These are phyloP conservation scores for Gymnopithys bicolor DNA, from an alignment of 2,797 vertebrate genomes.

Conservation along the genomic window DNA sequence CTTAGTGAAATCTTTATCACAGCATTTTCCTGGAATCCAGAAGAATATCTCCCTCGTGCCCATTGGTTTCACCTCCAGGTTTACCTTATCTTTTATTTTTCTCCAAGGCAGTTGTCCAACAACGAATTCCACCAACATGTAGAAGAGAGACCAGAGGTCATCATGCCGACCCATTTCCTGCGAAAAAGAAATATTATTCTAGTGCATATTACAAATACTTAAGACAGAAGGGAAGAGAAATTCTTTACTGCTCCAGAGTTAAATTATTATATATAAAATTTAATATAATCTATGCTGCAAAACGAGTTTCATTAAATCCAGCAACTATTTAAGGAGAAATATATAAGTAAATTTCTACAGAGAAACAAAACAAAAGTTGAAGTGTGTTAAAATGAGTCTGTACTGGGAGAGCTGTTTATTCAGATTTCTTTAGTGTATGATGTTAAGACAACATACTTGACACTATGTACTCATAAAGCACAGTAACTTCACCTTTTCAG, in stretches of 20 bases:
- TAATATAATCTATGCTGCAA: not conserved
- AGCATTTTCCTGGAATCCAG: not conserved
- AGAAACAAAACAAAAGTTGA: not conserved
- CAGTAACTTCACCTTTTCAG: not conserved
- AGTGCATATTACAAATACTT: conserved; percentile 1
- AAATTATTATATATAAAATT: conserved; percentile 8
- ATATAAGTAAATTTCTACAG: not conserved
- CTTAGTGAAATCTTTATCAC: not conserved
- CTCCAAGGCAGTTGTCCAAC: conserved; percentile 97
- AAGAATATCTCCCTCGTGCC: not conserved
- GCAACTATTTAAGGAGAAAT: not conserved
- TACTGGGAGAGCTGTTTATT: not conserved
- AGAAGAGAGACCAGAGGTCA: conserved; percentile 98
- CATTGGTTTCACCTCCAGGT: conserved; percentile 6
- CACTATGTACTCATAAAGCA: not conserved
- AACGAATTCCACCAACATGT: conserved; percentile 98
- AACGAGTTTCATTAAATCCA: not conserved
- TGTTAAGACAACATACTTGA: not conserved
- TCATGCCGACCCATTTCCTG: conserved; percentile 99
- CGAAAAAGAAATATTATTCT: conserved; percentile 51
- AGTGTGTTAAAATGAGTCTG: not conserved
- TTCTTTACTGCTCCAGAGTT: not conserved
- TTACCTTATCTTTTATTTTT: conserved; percentile 99
- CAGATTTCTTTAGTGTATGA: not conserved
- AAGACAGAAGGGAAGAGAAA: not conserved